Base-by-base conservation (phyloP, 1,140 invertebrate species). In the Leptinotarsa undecemlineata region DNA sequence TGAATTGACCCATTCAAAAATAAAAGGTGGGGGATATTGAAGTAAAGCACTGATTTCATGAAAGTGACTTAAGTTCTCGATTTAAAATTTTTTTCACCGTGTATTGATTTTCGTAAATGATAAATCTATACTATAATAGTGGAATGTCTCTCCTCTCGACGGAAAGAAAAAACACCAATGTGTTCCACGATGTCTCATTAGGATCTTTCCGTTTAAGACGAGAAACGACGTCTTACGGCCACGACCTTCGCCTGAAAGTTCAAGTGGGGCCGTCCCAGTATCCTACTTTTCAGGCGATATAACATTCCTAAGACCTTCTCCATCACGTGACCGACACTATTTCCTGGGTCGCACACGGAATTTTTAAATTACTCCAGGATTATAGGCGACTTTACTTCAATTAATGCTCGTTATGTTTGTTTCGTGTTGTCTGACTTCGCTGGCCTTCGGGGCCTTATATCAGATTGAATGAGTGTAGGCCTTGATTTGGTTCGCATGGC, bases 191-290 rank as follows among this genome's bases (percentile, higher is more conserved):
- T 42, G 33, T 11, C 33, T 42, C 33, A 8, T 11, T 11, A 42
- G 8, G 33, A 42, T 42, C 3, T 42, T 42, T 42, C 33, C 33
- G 33, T 42, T 42, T 11, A 42, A 42, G 51, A 57, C n/a, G 17
- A 15, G n/a, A 57, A 17, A 57, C 51, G 51, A 3, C 51, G n/a
- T 17, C 51, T 3, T 57, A 17, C 51, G 51, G 14, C 17, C 51
- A n/a, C 51, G 51, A 57, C 51, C 51, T 57, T 57, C 51, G 51
- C 51, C 51, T 17, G 15, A 57, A 57, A 57, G 51, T 57, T 57
- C 51, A 57, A 57, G 51, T 57, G 51, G 51, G 15, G 51, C 51
- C 51, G 51, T 4, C 51, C 51, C 51, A 19, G 15, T 57, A 57
- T 57, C 51, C 51, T 57, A 57, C 51, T 57, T 57, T 57, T 6